A percentile compares a stretch with the other conserved stretches of the same genome.
Conservation (phyloP, 1,140 invertebrate genomes). For the Diorhabda elongata region DNA sequence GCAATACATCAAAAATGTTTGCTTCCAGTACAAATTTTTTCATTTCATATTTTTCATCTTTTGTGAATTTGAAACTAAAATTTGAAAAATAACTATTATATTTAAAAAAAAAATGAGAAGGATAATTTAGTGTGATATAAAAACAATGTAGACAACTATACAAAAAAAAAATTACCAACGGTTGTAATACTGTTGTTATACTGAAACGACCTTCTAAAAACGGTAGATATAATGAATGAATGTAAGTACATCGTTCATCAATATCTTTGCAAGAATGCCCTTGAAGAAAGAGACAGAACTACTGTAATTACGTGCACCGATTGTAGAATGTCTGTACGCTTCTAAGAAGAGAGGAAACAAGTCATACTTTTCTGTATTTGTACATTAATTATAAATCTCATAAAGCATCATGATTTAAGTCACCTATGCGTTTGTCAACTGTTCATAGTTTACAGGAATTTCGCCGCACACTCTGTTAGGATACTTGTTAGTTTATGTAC, state of each 20-base stretch:
- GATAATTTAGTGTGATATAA: too few relatives aligned
- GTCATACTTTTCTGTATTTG: slow-evolving; percentile 24
- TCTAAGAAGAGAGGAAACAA: slow-evolving; percentile 28
- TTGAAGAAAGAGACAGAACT: slow-evolving; percentile 12
- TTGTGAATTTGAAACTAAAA: too few relatives aligned
- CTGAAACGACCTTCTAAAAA: background rate
- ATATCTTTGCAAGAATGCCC: background rate
- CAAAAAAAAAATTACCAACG: too few relatives aligned
- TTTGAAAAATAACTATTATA: too few relatives aligned
- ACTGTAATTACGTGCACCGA: slow-evolving; percentile 16
- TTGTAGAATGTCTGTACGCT: slow-evolving; percentile 5
- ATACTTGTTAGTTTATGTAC: too few relatives aligned
- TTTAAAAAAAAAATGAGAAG: too few relatives aligned
- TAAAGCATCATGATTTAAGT: slow-evolving; percentile 28
- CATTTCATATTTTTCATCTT: too few relatives aligned
- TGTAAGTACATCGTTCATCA: background rate
- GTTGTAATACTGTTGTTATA: too few relatives aligned
- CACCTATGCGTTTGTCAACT: slow-evolving; percentile 17
- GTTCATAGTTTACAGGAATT: slow-evolving; percentile 26
- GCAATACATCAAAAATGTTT: too few relatives aligned
- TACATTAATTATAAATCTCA: slow-evolving; percentile 34
- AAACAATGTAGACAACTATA: too few relatives aligned
- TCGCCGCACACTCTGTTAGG: slow-evolving; percentile 9
- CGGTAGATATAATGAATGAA: slow-evolving; percentile 2
- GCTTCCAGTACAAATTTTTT: too few relatives aligned